phyloP scores from a whole-genome alignment of 2,888 invertebrate genomes.

The Lamellibrachia columna region DNA sequence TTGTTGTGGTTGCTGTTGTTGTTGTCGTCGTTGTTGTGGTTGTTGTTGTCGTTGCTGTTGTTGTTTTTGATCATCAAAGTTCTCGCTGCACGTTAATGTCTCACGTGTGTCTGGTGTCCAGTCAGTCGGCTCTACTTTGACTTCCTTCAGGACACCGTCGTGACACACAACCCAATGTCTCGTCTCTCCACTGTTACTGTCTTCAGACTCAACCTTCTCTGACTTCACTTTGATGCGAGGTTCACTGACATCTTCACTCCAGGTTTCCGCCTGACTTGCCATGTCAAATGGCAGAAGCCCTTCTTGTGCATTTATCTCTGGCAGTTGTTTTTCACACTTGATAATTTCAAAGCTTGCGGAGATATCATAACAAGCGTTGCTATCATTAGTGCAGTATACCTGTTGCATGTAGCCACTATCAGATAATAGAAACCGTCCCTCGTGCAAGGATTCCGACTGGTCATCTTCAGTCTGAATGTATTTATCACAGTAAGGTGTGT shows the following conservation, averaged over 20 bases:
- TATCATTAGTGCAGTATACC: background rate
- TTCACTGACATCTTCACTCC: background rate
- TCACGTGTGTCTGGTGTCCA: background rate
- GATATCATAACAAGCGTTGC: background rate
- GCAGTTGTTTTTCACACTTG: background rate
- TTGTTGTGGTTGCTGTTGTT: too few species aligned
- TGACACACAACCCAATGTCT: too few species aligned
- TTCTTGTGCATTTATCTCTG: background rate
- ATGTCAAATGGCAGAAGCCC: background rate
- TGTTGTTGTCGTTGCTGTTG: too few species aligned
- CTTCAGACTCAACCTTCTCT: background rate
- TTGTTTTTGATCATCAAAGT: too few species aligned
- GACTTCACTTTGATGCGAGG: background rate
- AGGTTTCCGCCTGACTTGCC: too few species aligned
- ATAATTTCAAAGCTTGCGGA: background rate
- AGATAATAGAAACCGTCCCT: background rate
- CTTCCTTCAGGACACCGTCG: background rate
- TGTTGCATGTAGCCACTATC: background rate
- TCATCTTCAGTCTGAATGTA: background rate
- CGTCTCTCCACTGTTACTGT: background rate
- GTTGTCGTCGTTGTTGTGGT: too few species aligned
- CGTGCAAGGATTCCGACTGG: background rate
- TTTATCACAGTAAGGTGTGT: background rate
- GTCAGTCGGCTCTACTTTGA: background rate
- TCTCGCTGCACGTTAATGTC: too few species aligned